Base-by-base conservation (phyloP, 2,113 vertebrate genomes). In the Oreotragus oreotragus region DNA sequence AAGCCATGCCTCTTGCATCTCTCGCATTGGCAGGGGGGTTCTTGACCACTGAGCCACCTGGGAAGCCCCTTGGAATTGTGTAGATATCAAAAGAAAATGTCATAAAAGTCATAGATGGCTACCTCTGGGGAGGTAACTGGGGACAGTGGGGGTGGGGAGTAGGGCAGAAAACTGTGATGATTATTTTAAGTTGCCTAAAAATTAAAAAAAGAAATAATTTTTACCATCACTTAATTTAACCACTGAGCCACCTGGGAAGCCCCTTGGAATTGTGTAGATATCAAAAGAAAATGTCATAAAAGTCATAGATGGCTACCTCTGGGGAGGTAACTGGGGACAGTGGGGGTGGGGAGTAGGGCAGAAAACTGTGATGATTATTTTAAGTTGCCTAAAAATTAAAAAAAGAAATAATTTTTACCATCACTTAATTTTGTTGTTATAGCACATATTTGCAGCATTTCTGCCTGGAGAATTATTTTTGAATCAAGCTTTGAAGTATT, bases 211-310 rank as follows among this genome's bases (percentile, higher is more conserved):
- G n/a, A 60, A 49, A 49, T 51, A 27, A 15, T 83, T 84, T 83
- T 83, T 79, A 70, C 23, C 51, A 90, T 60, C 49, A 60, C 28
- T 70, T 66, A 90, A 58, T 62, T 84, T 97, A n/a, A n/a, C n/a
- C n/a, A n/a, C n/a, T n/a, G n/a, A n/a, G n/a, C n/a, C n/a, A 76
- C 21, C 12, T 76, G 70, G 70, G 36, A 76, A 76, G 70, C 36
- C 39, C 39, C 36, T 27, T 30, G 43, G 57, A 83, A 66, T 49
- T 76, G 16, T 64, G 55, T 39, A 89, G n/a, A 73, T 95, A 58
- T 19, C 36, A 66, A 80, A 77, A 83, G 14, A 47, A 30, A 89
- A 84, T 21, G 39, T 30, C 25, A 0, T 58, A 49, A 53, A 64
- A 53, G 17, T 80, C 36, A 53, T 17, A 39, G 53, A 10, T 53